Evolutionary conservation across 2,888 invertebrate genomes (phyloP).

Genomic region (Philonicus albiceps): DNA sequence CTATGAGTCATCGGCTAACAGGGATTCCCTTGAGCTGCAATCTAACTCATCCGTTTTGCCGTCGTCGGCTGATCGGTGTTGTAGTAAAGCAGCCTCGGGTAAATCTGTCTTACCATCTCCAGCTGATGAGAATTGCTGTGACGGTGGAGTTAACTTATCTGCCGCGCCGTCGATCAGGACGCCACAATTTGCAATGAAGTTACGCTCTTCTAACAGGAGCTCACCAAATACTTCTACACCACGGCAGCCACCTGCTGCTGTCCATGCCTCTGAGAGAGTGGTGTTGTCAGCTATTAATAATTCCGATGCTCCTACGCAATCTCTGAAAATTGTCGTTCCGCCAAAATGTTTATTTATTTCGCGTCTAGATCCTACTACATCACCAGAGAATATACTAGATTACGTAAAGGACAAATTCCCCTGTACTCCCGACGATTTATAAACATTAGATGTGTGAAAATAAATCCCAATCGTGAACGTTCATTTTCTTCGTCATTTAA

Average conservation of each 20-base stretch:
- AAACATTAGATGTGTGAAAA: not conserved
- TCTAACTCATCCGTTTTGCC: not conserved
- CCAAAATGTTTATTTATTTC: not conserved
- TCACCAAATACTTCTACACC: not conserved
- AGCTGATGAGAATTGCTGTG: not conserved
- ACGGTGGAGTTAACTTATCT: not conserved
- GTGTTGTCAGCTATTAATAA: not conserved
- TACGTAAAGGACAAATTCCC: not conserved
- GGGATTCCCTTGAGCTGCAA: not conserved
- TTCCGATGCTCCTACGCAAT: not conserved
- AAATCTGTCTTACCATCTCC: not conserved
- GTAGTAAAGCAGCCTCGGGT: no score
- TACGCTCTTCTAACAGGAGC: not conserved
- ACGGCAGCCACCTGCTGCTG: not conserved
- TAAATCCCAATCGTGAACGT: not conserved
- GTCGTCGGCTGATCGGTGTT: not conserved
- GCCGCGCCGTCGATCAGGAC: not conserved
- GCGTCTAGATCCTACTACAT: not conserved
- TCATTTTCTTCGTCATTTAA: no score
- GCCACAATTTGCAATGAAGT: not conserved
- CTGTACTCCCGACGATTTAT: not conserved
- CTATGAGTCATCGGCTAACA: not conserved
- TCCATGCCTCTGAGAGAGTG: not conserved
- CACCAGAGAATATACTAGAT: not conserved
- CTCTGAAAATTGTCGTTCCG: not conserved